Evolutionary conservation across 2,888 invertebrate genomes (phyloP).

Genomic region (Nowickia ferox): DNA sequence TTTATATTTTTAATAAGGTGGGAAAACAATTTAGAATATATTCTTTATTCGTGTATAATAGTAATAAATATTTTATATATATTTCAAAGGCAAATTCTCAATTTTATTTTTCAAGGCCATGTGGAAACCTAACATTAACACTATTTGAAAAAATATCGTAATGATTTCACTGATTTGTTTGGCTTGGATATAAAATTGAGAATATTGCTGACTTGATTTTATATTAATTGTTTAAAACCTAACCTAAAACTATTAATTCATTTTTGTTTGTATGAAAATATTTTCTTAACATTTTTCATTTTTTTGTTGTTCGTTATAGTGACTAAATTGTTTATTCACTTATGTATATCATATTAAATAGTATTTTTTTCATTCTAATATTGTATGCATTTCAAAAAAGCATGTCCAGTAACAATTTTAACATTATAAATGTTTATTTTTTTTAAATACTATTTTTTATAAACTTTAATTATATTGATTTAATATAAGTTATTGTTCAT

Average conservation of each 20-base stretch:
- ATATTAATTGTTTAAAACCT: constrained; percentile 75
- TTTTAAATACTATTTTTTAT: constrained; percentile 26
- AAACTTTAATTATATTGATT: constrained; percentile 45
- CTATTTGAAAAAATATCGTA: constrained; percentile 36
- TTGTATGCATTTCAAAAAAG: constrained; percentile 69
- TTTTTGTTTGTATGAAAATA: constrained; percentile 73
- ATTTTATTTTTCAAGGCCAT: constrained; percentile 32
- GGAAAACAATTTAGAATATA: constrained; percentile 81
- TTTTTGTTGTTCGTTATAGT: constrained; percentile 1
- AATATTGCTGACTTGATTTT: constrained; percentile 23
- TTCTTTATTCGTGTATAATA: constrained; percentile 61
- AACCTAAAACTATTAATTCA: constrained; percentile 77
- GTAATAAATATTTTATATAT: constrained; percentile 30
- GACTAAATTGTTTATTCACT: not conserved
- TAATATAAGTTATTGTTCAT: constrained; percentile 76
- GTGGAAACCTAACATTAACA: constrained; percentile 53
- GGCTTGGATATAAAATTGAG: constrained; percentile 47
- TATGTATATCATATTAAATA: constrained; percentile 45
- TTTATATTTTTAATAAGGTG: constrained; percentile 79
- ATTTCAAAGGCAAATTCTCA: constrained; percentile 55
- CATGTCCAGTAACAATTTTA: constrained; percentile 70
- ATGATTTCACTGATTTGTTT: constrained; percentile 38
- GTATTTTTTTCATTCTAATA: constrained; percentile 52
- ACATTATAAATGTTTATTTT: constrained; percentile 64
- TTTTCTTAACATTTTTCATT: constrained; percentile 64